These are phyloP conservation scores for Gambusia yucatana DNA, from an alignment of 2,797 vertebrate genomes.

Conservation along the genomic window DNA sequence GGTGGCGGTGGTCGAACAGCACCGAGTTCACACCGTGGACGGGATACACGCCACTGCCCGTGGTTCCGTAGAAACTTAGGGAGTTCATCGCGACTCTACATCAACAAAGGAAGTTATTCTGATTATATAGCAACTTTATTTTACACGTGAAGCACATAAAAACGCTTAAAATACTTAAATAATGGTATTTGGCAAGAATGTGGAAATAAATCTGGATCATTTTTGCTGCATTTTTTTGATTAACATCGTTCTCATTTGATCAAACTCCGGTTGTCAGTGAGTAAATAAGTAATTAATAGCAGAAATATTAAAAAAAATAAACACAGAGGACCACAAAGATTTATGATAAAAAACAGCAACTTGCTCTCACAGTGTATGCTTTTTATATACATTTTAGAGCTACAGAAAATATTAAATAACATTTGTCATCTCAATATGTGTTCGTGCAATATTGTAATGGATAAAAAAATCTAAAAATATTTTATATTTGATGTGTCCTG, in stretches of 20 bases:
- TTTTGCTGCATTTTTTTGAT: not conserved
- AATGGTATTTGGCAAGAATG: not conserved
- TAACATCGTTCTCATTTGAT: not conserved
- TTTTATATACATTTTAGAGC: not conserved
- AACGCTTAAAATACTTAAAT: not conserved
- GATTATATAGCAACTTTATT: not conserved
- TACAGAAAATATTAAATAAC: not conserved
- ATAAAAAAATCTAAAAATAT: not conserved
- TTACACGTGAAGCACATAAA: not conserved
- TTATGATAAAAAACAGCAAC: not conserved
- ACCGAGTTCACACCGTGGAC: slow-evolving; percentile 65
- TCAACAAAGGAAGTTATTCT: not conserved
- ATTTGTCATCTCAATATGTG: not conserved
- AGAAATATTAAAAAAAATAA: not conserved
- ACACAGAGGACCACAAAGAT: not conserved
- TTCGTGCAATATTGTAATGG: not conserved
- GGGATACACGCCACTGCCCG: slow-evolving; percentile 47
- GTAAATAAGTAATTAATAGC: not conserved
- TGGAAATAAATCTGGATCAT: not conserved
- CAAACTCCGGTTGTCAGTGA: not conserved
- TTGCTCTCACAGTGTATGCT: not conserved
- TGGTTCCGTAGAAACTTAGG: slow-evolving; percentile 70
- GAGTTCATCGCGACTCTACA: slow-evolving; percentile 58
- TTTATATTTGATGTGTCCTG: not conserved
- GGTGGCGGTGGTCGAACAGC: slow-evolving; percentile 78